phyloP scores from a whole-genome alignment of 2,797 vertebrate species.

The Cetoscarus ocellatus region DNA sequence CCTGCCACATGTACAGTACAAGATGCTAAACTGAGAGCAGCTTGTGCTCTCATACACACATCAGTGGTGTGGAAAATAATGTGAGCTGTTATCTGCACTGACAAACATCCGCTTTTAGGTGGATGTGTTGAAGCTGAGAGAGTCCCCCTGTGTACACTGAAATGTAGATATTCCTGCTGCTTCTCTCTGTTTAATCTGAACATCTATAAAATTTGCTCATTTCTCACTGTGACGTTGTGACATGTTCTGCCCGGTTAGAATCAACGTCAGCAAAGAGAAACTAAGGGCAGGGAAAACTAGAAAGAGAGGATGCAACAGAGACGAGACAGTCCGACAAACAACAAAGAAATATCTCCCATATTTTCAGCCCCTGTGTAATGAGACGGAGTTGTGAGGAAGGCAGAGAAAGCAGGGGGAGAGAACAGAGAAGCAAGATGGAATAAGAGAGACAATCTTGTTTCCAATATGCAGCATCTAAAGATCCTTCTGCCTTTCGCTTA shows the following conservation, averaged over 20 bases:
- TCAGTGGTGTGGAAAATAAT: constrained; percentile 61
- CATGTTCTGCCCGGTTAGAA: constrained; percentile 70
- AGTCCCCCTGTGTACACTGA: constrained; percentile 40
- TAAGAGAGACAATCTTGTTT: constrained; percentile 46
- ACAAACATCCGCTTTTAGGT: constrained; percentile 56
- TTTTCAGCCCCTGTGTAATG: constrained; percentile 45
- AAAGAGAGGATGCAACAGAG: constrained; percentile 1
- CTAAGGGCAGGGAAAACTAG: constrained; percentile 23
- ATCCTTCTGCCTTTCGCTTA: constrained; percentile 41
- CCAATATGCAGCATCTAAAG: constrained; percentile 43
- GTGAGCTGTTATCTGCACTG: constrained; percentile 64
- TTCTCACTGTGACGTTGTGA: constrained; percentile 68
- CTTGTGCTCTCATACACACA: constrained; percentile 37
- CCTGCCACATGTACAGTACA: constrained; percentile 29
- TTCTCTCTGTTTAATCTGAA: constrained; percentile 62
- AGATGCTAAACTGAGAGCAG: constrained; percentile 55
- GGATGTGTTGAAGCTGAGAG: constrained; percentile 40
- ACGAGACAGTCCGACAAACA: constrained; percentile 40
- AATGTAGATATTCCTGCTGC: constrained; percentile 48
- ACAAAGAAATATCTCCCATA: constrained; percentile 36
- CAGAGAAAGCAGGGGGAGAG: constrained; percentile 2
- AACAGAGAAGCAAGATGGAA: constrained; percentile 23
- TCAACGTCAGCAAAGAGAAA: constrained; percentile 64
- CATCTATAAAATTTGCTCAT: constrained; percentile 76
- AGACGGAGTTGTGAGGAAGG: constrained; percentile 38